These are phyloP conservation scores for Cephalophus harveyi DNA, from an alignment of 2,113 vertebrate species.

Conservation along the genomic window DNA sequence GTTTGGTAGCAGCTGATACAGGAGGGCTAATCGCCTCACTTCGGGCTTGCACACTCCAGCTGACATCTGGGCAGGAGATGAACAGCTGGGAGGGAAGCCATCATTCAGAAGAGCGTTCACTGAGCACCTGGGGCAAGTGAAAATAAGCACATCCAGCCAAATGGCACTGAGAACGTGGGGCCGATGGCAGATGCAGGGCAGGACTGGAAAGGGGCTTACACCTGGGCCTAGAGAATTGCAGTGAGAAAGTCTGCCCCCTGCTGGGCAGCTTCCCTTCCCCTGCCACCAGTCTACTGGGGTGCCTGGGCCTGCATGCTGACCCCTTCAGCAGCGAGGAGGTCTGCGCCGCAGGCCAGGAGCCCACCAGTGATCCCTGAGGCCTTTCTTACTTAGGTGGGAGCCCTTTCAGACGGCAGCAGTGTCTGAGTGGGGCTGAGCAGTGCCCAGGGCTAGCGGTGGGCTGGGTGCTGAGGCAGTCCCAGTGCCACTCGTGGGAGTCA, in stretches of 20 bases:
- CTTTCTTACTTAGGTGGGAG: background rate
- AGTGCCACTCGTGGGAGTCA: background rate
- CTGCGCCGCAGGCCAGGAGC: background rate
- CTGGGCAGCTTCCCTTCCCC: background rate
- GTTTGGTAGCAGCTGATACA: background rate
- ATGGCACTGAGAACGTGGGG: accelerated
- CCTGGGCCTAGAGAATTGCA: background rate
- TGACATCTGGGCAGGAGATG: background rate
- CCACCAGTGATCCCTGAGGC: background rate
- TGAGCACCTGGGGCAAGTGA: background rate
- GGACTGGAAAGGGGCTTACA: accelerated
- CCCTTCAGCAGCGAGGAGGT: too few relatives aligned
- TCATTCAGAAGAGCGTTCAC: background rate
- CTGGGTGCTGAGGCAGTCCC: too few relatives aligned
- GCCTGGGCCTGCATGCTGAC: too few relatives aligned
- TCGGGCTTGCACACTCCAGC: background rate
- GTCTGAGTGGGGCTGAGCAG: too few relatives aligned
- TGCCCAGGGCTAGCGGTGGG: background rate
- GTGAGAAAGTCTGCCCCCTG: background rate
- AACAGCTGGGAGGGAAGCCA: background rate
- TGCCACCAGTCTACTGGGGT: background rate
- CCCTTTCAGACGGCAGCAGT: background rate
- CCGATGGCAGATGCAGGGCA: background rate
- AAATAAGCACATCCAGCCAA: accelerated
- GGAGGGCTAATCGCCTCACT: background rate